These are phyloP conservation scores for Morus bassanus DNA, from an alignment of 2,797 vertebrate species.

Conservation along the genomic window DNA sequence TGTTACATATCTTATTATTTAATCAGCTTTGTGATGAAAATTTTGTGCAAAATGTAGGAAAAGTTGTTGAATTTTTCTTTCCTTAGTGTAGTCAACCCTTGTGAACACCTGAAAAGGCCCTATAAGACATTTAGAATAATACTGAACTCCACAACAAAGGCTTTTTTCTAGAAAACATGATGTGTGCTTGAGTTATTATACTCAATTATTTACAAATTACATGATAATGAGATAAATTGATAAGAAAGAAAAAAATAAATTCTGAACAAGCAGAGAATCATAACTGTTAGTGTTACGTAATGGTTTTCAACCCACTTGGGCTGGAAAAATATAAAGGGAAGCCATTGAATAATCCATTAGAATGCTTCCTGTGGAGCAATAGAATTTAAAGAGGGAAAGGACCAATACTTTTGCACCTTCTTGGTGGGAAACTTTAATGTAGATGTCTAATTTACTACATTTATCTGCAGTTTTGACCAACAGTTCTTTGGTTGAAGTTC, in stretches of 20 bases:
- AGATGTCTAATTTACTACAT: not conserved
- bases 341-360: not conserved
- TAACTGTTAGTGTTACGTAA: slow-evolving; percentile 1
- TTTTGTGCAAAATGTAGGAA: not conserved
- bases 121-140: not conserved
- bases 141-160: not conserved
- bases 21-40: not conserved
- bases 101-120: not conserved
- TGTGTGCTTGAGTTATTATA: not conserved
- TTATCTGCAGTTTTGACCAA: not conserved
- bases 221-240: not conserved
- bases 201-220: not conserved
- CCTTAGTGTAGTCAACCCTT: not conserved
- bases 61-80: not conserved
- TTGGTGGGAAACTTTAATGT: not conserved
- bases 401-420: not conserved
- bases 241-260: not conserved
- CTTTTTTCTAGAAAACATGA: not conserved
- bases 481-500: not conserved
- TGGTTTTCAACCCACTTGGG: not conserved
- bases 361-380: not conserved
- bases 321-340: not conserved
- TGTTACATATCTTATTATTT: not conserved
- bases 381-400: not conserved
- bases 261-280: not conserved